Percentiles rank a stretch among this genome's conserved stretches.
Evolutionary conservation across 2,113 vertebrate species (phyloP).

Genomic region (Atractosteus spatula): DNA sequence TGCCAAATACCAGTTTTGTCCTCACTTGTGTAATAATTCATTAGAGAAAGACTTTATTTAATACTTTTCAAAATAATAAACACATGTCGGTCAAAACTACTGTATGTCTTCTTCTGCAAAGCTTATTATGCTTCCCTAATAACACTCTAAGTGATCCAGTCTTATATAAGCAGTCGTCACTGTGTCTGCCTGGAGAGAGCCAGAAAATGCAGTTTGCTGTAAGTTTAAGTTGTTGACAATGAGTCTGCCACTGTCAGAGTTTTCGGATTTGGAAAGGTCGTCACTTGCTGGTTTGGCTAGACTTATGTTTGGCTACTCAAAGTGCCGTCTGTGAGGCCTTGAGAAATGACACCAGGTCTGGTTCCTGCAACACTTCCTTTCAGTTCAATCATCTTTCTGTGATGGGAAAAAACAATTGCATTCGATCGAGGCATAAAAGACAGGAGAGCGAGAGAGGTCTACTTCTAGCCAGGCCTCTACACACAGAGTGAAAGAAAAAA

Average conservation of each 20-base stretch:
- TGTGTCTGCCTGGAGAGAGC: not conserved
- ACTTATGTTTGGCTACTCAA: constrained; percentile 18
- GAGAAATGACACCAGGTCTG: constrained; percentile 15
- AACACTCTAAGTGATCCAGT: not conserved
- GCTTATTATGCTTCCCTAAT: not conserved
- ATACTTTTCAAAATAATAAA: not conserved
- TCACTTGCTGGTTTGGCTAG: constrained; percentile 23
- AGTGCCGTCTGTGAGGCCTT: constrained; percentile 15
- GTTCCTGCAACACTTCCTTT: constrained; percentile 3
- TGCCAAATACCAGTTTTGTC: not conserved
- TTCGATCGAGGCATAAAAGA: constrained; percentile 4
- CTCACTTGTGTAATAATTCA: not conserved
- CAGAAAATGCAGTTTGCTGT: not conserved
- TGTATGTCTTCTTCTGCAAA: not conserved
- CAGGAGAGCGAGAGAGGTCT: not conserved
- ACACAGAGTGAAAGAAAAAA: too few relatives aligned
- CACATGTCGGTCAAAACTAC: not conserved
- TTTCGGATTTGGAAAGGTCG: constrained; percentile 11
- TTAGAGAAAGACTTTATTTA: constrained; percentile 15
- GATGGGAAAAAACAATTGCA: constrained; percentile 4
- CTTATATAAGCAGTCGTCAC: constrained; percentile 1
- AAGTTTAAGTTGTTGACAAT: constrained; percentile 14
- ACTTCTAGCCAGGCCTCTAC: not conserved
- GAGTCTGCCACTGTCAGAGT: constrained; percentile 19
- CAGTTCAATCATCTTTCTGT: constrained; percentile 15